phyloP scores from a whole-genome alignment of 2,797 vertebrate species.

The Coranthus polyacanthus region DNA sequence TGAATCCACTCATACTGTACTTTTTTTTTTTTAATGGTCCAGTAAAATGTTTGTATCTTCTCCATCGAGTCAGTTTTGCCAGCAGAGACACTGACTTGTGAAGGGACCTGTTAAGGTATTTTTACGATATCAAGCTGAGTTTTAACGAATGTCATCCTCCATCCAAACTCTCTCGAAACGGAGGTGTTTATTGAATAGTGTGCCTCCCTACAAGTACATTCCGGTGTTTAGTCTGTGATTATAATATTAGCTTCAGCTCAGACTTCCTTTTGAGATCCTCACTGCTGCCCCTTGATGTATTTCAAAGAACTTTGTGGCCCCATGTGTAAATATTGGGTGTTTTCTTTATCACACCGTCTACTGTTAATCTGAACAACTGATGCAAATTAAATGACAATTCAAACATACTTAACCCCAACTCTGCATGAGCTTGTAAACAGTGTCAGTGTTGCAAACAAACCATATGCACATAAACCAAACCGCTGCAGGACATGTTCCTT shows the following conservation, averaged over 20 bases:
- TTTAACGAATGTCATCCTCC: constrained; percentile 13
- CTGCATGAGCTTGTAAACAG: constrained; percentile 4
- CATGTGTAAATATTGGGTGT: constrained; percentile 12
- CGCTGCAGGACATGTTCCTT: not conserved
- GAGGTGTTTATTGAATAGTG: constrained; percentile 25
- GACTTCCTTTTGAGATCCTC: constrained; percentile 20
- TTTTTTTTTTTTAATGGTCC: not conserved
- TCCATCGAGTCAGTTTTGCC: not conserved
- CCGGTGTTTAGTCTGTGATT: constrained; percentile 8
- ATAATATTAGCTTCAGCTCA: constrained; percentile 18
- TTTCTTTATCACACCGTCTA: constrained; percentile 17
- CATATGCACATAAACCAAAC: constrained; percentile 6
- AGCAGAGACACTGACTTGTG: not conserved
- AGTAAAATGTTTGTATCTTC: not conserved
- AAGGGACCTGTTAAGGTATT: constrained; percentile 1
- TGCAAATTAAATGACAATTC: constrained; percentile 23
- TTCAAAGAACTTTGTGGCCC: constrained; percentile 35
- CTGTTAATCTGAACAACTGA: constrained; percentile 1
- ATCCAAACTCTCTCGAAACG: constrained; percentile 1
- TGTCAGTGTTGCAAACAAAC: not conserved
- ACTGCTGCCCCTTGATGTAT: constrained; percentile 37
- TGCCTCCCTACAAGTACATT: constrained; percentile 30
- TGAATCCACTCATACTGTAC: constrained; percentile 1
- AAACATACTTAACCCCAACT: not conserved
- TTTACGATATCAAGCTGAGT: not conserved